Percentiles rank a stretch among this genome's conserved stretches.
These are phyloP conservation scores for Bilobella aurantiaca DNA, from an alignment of 1,140 invertebrate genomes.

Conservation along the genomic window DNA sequence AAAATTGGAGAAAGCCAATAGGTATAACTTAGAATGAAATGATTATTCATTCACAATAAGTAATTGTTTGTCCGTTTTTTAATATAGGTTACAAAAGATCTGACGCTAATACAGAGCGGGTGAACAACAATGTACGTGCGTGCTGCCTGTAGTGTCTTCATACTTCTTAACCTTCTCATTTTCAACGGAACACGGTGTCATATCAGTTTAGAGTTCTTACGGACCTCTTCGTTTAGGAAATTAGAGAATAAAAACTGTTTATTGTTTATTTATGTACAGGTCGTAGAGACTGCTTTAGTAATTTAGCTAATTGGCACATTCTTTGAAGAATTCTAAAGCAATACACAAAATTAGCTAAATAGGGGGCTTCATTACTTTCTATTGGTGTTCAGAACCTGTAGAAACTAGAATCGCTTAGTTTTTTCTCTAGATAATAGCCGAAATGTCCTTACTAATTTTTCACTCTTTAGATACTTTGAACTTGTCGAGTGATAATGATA, in stretches of 20 bases:
- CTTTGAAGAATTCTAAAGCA: background rate
- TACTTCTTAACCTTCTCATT: too few species aligned
- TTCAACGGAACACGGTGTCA: too few species aligned
- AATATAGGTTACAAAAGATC: background rate
- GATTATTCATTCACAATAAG: background rate
- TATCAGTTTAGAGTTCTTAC: too few species aligned
- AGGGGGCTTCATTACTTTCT: background rate
- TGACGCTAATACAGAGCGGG: too few species aligned
- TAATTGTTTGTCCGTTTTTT: background rate
- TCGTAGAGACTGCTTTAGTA: background rate
- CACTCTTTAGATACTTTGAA: too few species aligned
- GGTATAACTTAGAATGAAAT: slow-evolving; percentile 11
- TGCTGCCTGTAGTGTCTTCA: too few species aligned
- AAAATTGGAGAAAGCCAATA: slow-evolving; percentile 40
- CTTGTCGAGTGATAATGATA: too few species aligned
- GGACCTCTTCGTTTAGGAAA: background rate
- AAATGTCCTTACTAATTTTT: too few species aligned
- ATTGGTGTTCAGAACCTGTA: too few species aligned
- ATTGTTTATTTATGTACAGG: background rate
- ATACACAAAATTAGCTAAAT: background rate
- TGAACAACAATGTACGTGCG: too few species aligned
- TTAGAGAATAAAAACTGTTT: background rate
- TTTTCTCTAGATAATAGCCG: too few species aligned
- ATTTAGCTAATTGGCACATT: background rate
- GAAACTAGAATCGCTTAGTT: too few species aligned